A percentile compares a stretch with the other conserved stretches of the same genome.
phyloP scores from a whole-genome alignment of 2,797 vertebrate species.

The Hirundo rustica region DNA sequence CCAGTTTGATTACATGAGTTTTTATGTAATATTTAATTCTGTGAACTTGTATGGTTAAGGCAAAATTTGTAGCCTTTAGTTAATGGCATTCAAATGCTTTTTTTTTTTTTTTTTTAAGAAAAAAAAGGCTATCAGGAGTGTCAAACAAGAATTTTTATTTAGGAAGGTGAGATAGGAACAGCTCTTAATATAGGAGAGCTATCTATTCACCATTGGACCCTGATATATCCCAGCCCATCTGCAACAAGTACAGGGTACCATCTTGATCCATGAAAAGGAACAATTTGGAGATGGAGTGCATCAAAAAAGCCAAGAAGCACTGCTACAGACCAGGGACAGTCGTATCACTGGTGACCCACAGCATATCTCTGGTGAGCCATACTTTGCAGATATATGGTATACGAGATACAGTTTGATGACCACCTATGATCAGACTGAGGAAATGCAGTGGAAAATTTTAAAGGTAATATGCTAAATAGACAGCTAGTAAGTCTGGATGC shows the following conservation, averaged over 20 bases:
- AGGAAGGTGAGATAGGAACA: background rate
- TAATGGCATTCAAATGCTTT: background rate
- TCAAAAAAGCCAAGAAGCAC: background rate
- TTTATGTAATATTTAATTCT: constrained; percentile 9
- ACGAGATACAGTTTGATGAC: background rate
- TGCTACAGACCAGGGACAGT: background rate
- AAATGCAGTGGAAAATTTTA: background rate
- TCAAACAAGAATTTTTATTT: background rate
- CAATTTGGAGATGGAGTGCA: background rate
- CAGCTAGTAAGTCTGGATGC: background rate
- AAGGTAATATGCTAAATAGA: background rate
- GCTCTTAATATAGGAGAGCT: background rate
- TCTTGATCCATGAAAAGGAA: background rate
- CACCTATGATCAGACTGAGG: background rate
- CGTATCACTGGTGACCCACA: background rate
- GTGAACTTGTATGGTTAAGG: background rate
- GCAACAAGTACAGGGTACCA: background rate
- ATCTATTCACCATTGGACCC: background rate
- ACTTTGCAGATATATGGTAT: background rate
- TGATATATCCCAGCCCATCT: background rate
- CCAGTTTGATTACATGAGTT: background rate
- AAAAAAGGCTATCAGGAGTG: background rate
- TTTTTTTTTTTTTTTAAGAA: background rate
- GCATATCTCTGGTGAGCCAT: background rate
- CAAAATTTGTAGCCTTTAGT: background rate